phyloP scores from a whole-genome alignment of 2,113 vertebrate species.

The Pseudopodoces humilis region DNA sequence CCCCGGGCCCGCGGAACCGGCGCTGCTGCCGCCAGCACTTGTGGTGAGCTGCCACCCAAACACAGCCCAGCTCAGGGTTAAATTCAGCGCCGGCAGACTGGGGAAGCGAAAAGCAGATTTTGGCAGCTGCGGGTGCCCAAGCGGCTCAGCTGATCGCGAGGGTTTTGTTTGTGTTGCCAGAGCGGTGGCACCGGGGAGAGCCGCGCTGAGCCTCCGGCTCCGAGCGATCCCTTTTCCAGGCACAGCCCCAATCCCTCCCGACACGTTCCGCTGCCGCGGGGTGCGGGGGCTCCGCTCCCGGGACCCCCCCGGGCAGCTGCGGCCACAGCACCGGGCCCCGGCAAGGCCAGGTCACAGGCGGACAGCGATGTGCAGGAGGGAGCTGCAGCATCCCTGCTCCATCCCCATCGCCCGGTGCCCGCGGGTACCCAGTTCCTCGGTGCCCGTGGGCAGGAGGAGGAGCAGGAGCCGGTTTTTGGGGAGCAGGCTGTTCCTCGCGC shows the following conservation, averaged over 20 bases:
- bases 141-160: not conserved
- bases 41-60: not conserved
- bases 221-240: not conserved
- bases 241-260: not conserved
- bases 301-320: not conserved
- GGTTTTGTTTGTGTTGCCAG: not conserved
- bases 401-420: accelerated
- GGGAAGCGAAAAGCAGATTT: not conserved
- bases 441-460: accelerated
- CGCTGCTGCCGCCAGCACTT: too few species aligned
- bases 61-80: not conserved
- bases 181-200: not conserved
- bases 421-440: accelerated
- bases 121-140: not conserved
- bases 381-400: not conserved
- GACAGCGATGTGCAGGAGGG: accelerated
- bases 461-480: not conserved
- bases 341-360: accelerated
- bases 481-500: accelerated
- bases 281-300: accelerated
- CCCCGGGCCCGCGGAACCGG: accelerated
- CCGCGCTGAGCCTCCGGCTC: not conserved
- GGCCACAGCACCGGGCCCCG: not conserved
- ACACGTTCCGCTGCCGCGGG: not conserved
- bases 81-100: not conserved